Base-by-base conservation (phyloP, 2,797 vertebrate species). In the Halcyon badia region DNA sequence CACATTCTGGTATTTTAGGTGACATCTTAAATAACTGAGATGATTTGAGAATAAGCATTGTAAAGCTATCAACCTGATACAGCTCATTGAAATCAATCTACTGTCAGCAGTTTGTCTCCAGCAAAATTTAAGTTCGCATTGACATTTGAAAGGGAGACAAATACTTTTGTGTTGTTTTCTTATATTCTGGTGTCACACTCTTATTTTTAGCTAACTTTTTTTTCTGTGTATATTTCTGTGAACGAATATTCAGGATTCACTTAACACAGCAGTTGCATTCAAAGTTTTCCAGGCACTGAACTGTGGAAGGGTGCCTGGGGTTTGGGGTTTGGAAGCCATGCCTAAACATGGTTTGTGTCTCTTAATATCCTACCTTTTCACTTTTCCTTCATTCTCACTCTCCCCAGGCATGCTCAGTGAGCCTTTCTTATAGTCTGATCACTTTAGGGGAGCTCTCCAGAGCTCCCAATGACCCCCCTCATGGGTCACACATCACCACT, bases 1-100 rank as follows among this genome's bases (percentile, higher is more conserved):
- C 5, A 48, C 2, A 3, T 75, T 81, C 1, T 0, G 37, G 6
- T 65, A 18, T 7, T 37, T 3, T 8, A 83, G 16, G 10, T 75
- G 21, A 5, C 42, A 18, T 44, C 51, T 87, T 25, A 89, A 80
- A 87, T 35, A 13, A 13, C 18, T 85, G 37, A 81, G 35, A 22
- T 54, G 9, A 57, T 62, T 79, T 68, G 37, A 68, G 33, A 75
- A 44, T 52, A 46, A 52, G 31, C 6, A 22, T 52, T 37, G 11
- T 33, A 17, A 49, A 81, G 7, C 8, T 86, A 6, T 71, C 12
- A 68, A 22, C 9, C 18, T 28, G 17, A 4, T 41, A 31, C 10
- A 54, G 10, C 18, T 75, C n/a, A 21, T 65, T 75, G 71, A 89
- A 83, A 68, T 66, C 44, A 37, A 15, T 76, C 12, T 25, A 28